Evolutionary conservation across 2,888 invertebrate genomes (phyloP), one percentile per base, ranked within the genome.

Genomic region (Hedya salicella): DNA sequence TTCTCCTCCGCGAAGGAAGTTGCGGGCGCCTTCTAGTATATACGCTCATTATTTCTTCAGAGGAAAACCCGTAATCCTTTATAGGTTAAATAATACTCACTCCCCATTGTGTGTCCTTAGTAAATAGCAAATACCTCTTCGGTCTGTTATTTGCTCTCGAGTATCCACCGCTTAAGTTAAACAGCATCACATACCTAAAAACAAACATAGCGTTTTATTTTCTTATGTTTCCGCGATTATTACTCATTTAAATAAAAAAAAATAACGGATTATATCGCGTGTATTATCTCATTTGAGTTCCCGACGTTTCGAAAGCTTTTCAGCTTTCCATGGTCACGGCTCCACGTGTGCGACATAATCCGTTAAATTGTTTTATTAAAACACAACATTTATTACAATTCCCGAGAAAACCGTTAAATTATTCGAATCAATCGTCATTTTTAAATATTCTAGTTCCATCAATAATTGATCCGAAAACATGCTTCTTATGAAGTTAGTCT

Each of bases 21-120:
- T n/a, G n/a, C n/a, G n/a, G n/a, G n/a, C n/a, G n/a, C n/a, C n/a
- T n/a, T n/a, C n/a, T n/a, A n/a, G n/a, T n/a, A n/a, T n/a, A n/a
- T n/a, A n/a, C n/a, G n/a, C n/a, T n/a, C n/a, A n/a, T n/a, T n/a
- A n/a, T n/a, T n/a, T n/a, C n/a, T 25, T 25, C 25, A 25, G n/a
- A 3, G 3, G 6, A 25, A 25, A 6, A 25, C 25, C 25, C 5
- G 25, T 36, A 36, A 36, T 9, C 39, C n/a, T 48, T 21, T n/a
- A 36, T 3, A 46, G 9, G 60, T 62, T 25, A 62, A 13, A 25
- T 11, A 9, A 36, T 74, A 88, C 91, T 91, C 76, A 91, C 91
- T 61, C 91, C 91, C 79, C 77, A 92, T 69, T 92, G 91, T 42
- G 91, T 88, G 30, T 67, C 72, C 3, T 79, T 73, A 30, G 91